These are phyloP conservation scores for Parambassis ranga DNA, from an alignment of 2,797 vertebrate genomes.

Conservation along the genomic window DNA sequence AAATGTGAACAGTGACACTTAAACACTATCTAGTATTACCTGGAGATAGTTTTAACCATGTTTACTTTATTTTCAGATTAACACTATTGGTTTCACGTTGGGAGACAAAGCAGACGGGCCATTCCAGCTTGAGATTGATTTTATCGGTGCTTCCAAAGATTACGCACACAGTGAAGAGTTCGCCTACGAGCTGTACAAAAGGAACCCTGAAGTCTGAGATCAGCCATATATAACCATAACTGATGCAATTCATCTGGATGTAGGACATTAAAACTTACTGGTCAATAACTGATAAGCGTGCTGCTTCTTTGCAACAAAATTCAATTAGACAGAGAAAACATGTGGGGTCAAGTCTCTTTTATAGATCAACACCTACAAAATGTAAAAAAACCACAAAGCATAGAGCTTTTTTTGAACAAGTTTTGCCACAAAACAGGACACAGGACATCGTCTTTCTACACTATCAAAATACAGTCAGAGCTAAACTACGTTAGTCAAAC, in stretches of 20 bases:
- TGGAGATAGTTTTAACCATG: not conserved
- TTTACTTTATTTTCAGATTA: constrained; percentile 77
- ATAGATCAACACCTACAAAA: too few relatives aligned
- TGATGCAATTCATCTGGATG: too few relatives aligned
- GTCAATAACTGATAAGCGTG: too few relatives aligned
- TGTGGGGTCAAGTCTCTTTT: constrained; percentile 3
- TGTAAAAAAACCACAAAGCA: constrained; percentile 8
- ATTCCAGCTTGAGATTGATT: constrained; percentile 95
- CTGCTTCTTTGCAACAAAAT: too few relatives aligned
- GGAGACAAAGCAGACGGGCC: constrained; percentile 91
- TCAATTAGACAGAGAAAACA: not conserved
- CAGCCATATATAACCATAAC: too few relatives aligned
- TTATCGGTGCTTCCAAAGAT: constrained; percentile 87
- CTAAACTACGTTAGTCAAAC: not conserved
- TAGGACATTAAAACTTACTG: too few relatives aligned
- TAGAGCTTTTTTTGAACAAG: not conserved
- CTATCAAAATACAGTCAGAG: not conserved
- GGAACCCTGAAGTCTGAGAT: constrained; percentile 73
- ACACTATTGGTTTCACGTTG: constrained; percentile 89
- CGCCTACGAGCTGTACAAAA: constrained; percentile 89
- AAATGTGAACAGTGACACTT: not conserved
- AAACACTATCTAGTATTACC: not conserved
- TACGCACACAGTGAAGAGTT: constrained; percentile 89
- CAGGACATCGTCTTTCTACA: not conserved
- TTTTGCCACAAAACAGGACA: not conserved